Evolutionary conservation across 2,888 invertebrate genomes (phyloP).

Genomic region (Corbicula japonica): DNA sequence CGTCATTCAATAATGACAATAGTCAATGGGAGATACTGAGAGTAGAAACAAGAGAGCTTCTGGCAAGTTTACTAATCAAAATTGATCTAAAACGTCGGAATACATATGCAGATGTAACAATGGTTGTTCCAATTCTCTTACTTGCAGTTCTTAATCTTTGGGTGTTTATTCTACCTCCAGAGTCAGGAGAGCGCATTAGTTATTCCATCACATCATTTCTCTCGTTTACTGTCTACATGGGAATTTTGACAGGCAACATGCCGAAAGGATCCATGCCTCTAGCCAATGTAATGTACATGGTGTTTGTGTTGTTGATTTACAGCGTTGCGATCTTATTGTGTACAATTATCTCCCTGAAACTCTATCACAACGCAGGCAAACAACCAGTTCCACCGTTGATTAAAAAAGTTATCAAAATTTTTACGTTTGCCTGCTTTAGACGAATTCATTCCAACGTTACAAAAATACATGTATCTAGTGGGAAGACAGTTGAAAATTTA

Average conservation of each 20-base stretch:
- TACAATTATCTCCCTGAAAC: constrained; percentile 12
- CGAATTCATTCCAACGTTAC: too few relatives aligned
- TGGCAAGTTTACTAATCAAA: neutral
- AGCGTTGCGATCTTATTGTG: constrained; percentile 31
- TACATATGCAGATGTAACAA: constrained; percentile 20
- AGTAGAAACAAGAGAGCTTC: neutral
- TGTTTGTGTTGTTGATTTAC: constrained; percentile 33
- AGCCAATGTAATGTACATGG: constrained; percentile 12
- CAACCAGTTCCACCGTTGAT: constrained; percentile 11
- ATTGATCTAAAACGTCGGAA: constrained; percentile 11
- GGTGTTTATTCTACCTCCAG: constrained; percentile 42
- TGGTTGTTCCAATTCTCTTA: constrained; percentile 29
- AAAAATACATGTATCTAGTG: too few relatives aligned
- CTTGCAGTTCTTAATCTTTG: constrained; percentile 33
- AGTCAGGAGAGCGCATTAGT: constrained; percentile 40
- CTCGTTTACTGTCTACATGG: constrained; percentile 43
- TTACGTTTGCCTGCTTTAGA: neutral
- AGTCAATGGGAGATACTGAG: constrained; percentile 14
- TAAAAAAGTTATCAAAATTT: neutral
- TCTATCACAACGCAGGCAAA: constrained; percentile 16
- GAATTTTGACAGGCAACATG: constrained; percentile 44
- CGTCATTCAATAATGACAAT: neutral
- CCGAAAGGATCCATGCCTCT: constrained; percentile 41
- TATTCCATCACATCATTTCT: constrained; percentile 37
- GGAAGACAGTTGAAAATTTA: too few relatives aligned